Base-by-base conservation (phyloP, 2,797 vertebrate genomes). In the Neostethus bicornis region DNA sequence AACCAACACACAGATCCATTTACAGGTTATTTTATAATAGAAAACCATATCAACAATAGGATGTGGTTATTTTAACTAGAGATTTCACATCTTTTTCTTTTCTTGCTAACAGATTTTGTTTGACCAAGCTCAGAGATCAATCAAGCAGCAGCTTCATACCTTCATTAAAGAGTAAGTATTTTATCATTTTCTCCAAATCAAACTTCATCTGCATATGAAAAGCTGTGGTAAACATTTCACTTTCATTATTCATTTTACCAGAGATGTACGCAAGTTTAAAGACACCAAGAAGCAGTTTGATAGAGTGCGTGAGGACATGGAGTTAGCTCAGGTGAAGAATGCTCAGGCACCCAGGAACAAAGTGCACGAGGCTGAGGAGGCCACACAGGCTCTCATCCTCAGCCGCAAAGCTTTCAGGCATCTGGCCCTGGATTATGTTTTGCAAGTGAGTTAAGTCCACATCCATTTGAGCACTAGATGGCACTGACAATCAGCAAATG, bases 211-310 rank as follows among this genome's bases (percentile, higher is more conserved):
- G n/a, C 11, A 12, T 14, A 16, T 44, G 41, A 3, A 26, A 51
- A 37, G 3, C 26, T 24, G 2, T 23, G 19, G 10, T 7, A 0
- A 17, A n/a, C 26, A 34, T 14, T 46, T 50, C 0, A 9, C 2
- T 13, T 43, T 35, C 4, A 4, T 6, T 3, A 8, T 12, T 16
- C 32, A 3, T 41, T 16, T 10, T 20, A 29, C 14, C 86, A 99
- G 96, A 39, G 96, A 99, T 0, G 94, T 99, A 13, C 82, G 96
- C 19, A 96, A 95, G 63, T 98, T 99, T 87, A 98, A 99, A 83
- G 96, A 98, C 80, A 97, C 96, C 2, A 99, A 98, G 91, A 98
- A 98, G 89, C 96, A 98, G 76, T 97, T 99, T 29, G 96, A 98
- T 80, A 93, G 91, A 5, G 95, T 99, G 47, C 86, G 96, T 0